Conservation (phyloP, 30 jellyfish, hydroid and myxozoan genomes). For the Calvadosia cruxmelitensis region DNA sequence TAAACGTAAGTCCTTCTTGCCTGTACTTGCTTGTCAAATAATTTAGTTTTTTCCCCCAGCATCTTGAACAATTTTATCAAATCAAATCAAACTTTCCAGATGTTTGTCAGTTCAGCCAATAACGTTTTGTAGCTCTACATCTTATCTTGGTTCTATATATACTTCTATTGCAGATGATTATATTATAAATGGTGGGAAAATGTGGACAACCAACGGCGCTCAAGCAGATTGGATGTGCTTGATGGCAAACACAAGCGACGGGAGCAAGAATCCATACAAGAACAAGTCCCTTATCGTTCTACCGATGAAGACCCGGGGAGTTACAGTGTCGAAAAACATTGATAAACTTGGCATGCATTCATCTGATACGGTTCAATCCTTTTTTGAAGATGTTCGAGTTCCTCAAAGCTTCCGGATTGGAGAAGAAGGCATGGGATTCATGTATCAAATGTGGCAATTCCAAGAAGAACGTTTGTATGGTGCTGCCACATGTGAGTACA, state of each 20-base stretch:
- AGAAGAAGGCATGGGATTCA: constrained; percentile 90
- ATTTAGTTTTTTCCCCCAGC: no score
- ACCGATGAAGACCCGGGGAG: constrained; percentile 85
- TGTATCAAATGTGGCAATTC: constrained; percentile 87
- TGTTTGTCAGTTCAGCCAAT: background rate
- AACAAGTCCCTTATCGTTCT: constrained; percentile 71
- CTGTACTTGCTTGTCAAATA: no score
- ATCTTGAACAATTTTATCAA: no score
- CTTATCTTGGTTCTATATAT: no score
- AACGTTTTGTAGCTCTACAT: background rate
- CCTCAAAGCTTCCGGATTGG: constrained; percentile 97
- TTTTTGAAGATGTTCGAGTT: constrained; percentile 85
- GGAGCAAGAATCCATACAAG: constrained; percentile 49
- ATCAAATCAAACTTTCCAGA: background rate
- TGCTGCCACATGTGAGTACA: constrained; percentile 34
- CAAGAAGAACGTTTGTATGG: constrained; percentile 94
- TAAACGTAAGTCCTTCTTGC: no score
- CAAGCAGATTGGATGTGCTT: constrained; percentile 99
- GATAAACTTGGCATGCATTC: constrained; percentile 88
- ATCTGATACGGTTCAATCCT: constrained; percentile 93
- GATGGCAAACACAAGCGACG: constrained; percentile 93
- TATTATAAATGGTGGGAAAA: constrained; percentile 93
- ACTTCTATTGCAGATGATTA: constrained; percentile 73
- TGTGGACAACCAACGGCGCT: constrained; percentile 99
- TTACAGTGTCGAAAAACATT: constrained; percentile 39